Evolutionary conservation across 1,140 invertebrate species (phyloP), one percentile per base, ranked within the genome.

Genomic region (Rhynchophorus ferrugineus): DNA sequence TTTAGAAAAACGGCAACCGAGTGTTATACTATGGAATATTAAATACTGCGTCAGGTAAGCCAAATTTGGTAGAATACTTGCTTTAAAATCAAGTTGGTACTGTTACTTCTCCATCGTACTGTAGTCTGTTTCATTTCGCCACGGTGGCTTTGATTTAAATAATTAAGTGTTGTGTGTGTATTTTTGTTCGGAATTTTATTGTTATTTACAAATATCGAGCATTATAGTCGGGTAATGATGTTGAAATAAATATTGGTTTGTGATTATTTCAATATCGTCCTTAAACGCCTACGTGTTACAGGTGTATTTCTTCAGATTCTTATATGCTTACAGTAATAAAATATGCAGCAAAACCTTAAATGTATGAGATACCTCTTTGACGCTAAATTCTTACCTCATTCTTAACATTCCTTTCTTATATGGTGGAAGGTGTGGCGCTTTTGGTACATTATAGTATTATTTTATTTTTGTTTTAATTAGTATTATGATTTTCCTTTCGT

Each of bases 371-470:
- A 53, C 24, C 49, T 48, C 33, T 24, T 51, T 49, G 17, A 34
- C 51, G 21, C 47, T 39, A 46, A 61, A 61, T 61, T 61, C 52
- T 60, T 61, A 54, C 29, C 43, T 58, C 59, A 63, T 63, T 61
- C 59, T 39, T 58, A 22, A 46, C 55, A 63, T 63, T 60, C 61
- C 61, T 50, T 44, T 54, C 44, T 54, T 54, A 42, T 45, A 54
- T 56, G 50, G 34, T 53, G 38, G 48, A 61, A 60, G 61, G 61
- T 61, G 61, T 61, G 61, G 59, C 59, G 42, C 49, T 39, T 29
- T 21, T 33, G 42, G 20, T 48, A 22, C 9, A 5, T 49, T 5
- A 21, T 43, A 50, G 13, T 42, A 51, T 44, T 16, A 39, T 43
- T 52, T 41, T 24, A 37, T 47, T 47, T 43, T 43, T 39, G 3